These are phyloP conservation scores for Onychomys torridus DNA, from an alignment of 2,797 vertebrate species.

Conservation along the genomic window DNA sequence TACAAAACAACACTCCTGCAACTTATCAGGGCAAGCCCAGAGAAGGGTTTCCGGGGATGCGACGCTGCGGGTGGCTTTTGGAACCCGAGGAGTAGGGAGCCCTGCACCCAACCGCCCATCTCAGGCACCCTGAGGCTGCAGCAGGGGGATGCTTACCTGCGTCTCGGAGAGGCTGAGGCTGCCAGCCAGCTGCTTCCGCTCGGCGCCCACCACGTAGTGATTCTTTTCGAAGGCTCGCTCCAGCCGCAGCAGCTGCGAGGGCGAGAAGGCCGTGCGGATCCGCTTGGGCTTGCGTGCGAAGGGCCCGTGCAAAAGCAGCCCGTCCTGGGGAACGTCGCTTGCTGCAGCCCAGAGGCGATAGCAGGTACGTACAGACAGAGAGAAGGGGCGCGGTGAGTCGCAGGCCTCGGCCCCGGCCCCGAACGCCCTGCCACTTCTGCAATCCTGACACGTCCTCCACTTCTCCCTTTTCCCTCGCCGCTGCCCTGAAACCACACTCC, in stretches of 20 bases:
- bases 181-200: constrained; percentile 97
- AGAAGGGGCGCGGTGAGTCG: constrained; percentile 71
- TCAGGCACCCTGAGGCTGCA: neutral
- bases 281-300: constrained; percentile 98
- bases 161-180: constrained; percentile 97
- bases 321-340: constrained; percentile 95
- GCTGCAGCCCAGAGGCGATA: constrained; percentile 86
- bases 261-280: constrained; percentile 98
- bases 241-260: constrained; percentile 96
- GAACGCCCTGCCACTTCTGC: neutral
- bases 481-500: neutral
- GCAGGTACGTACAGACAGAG: constrained; percentile 69
- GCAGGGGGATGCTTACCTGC: constrained; percentile 88
- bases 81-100: neutral
- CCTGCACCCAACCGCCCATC: neutral
- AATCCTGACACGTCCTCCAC: neutral
- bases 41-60: too few relatives aligned
- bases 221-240: constrained; percentile 99
- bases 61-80: neutral
- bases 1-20: neutral
- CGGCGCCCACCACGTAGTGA: constrained; percentile 98
- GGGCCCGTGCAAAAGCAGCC: constrained; percentile 96
- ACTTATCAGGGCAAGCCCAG: neutral
- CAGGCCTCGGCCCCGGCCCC: neutral
- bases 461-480: neutral